These are phyloP conservation scores for Thamnophis sirtalis DNA, from an alignment of 2,113 vertebrate species.

Conservation along the genomic window DNA sequence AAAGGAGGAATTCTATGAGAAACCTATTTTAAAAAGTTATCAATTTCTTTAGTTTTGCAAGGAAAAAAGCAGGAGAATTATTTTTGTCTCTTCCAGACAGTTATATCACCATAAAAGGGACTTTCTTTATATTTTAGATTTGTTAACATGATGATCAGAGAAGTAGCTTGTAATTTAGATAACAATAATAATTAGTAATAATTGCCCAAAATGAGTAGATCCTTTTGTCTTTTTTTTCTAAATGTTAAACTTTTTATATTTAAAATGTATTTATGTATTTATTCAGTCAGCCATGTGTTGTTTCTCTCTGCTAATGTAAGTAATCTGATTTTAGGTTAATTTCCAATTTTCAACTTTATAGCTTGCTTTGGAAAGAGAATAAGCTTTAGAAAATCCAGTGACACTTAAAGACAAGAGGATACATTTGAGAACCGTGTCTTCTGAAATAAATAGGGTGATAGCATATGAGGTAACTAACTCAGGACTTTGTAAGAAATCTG, in stretches of 20 bases:
- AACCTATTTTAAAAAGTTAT: not conserved
- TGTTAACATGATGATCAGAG: not conserved
- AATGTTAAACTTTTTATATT: not conserved
- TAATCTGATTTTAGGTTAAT: not conserved
- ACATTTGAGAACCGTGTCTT: conserved; percentile 24
- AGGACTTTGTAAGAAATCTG: not conserved
- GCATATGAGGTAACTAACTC: not conserved
- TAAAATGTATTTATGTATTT: not conserved
- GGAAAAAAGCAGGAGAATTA: not conserved
- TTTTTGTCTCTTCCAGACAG: not conserved
- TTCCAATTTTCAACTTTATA: not conserved
- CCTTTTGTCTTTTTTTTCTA: not conserved
- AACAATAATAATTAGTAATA: not conserved
- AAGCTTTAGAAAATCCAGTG: not conserved
- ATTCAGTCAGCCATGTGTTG: not conserved
- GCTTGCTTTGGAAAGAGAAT: not conserved
- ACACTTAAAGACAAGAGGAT: conserved; percentile 10
- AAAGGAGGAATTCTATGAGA: not conserved
- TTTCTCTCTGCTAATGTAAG: not conserved
- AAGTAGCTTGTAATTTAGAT: not conserved
- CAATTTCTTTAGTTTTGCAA: not conserved
- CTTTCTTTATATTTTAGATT: not conserved
- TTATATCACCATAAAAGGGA: not conserved
- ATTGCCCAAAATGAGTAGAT: not conserved
- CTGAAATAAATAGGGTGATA: conserved; percentile 37